Evolutionary conservation across 2,113 vertebrate genomes (phyloP).

Genomic region (Menidia beryllina): DNA sequence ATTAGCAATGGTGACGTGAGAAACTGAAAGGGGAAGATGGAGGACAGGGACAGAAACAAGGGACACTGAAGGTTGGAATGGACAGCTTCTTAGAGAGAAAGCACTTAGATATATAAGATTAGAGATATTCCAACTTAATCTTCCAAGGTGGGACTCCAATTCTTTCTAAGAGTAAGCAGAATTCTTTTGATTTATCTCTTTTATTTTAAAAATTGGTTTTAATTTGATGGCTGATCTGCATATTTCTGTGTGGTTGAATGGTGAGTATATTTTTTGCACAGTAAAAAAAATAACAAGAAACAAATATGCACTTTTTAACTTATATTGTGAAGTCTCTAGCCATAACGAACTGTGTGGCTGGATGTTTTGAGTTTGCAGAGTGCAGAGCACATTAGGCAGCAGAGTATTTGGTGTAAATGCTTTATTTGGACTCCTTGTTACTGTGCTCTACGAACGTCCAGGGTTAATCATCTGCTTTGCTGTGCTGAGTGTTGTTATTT

Average conservation of each 20-base stretch:
- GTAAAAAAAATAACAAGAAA: not conserved
- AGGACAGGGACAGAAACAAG: not conserved
- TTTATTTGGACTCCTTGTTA: slow-evolving; percentile 49
- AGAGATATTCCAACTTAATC: not conserved
- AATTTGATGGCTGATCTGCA: not conserved
- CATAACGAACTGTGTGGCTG: slow-evolving; percentile 17
- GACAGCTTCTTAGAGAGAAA: not conserved
- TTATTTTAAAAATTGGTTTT: no score
- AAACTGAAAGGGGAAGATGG: slow-evolving; percentile 27
- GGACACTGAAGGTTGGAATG: not conserved
- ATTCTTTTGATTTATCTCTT: no score
- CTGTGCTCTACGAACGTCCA: slow-evolving; percentile 35
- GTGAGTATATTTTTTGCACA: not conserved
- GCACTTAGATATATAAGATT: not conserved
- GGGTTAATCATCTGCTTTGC: slow-evolving; percentile 30
- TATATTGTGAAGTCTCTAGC: not conserved
- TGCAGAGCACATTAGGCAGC: not conserved
- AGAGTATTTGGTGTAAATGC: slow-evolving; percentile 28
- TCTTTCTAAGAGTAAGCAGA: no score
- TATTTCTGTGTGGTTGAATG: not conserved
- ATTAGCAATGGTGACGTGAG: slow-evolving; percentile 64
- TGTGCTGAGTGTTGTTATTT: slow-evolving; percentile 26
- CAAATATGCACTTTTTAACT: not conserved
- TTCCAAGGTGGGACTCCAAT: not conserved
- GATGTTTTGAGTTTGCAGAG: not conserved